Conservation (phyloP, 2,888 invertebrate genomes). For the Diloba caeruleocephala region DNA sequence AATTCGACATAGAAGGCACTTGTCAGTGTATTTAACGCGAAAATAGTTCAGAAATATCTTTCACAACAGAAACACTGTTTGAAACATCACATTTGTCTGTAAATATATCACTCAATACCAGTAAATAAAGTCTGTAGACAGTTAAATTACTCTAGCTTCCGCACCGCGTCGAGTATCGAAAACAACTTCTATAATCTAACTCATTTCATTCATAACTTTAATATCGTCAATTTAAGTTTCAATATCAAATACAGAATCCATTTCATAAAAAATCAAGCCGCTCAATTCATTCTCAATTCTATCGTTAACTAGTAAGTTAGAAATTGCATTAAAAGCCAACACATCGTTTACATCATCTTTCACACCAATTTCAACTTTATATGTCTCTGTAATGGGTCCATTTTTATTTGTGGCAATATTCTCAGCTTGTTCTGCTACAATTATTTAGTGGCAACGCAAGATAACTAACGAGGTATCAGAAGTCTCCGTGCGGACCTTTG, state of each 20-base stretch:
- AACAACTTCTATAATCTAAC: constrained; percentile 46
- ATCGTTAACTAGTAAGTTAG: constrained; percentile 68
- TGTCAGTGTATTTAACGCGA: constrained; percentile 52
- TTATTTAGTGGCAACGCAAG: constrained; percentile 81
- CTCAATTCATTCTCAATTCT: constrained; percentile 67
- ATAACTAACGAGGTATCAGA: constrained; percentile 86
- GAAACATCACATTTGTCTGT: constrained; percentile 75
- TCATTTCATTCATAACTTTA: constrained; percentile 55
- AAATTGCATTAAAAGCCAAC: constrained; percentile 61
- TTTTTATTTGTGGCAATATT: constrained; percentile 33
- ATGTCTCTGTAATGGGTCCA: constrained; percentile 35
- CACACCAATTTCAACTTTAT: constrained; percentile 53
- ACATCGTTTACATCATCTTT: constrained; percentile 6
- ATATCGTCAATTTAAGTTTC: constrained; percentile 42
- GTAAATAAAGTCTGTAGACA: constrained; percentile 77
- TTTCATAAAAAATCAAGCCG: constrained; percentile 54
- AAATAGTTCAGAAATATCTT: constrained; percentile 61
- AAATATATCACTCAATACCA: constrained; percentile 79
- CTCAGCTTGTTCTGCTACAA: constrained; percentile 75
- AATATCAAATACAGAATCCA: constrained; percentile 41
- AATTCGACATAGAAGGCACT: constrained; percentile 17
- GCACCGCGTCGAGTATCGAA: constrained; percentile 68
- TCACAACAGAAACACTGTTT: constrained; percentile 60
- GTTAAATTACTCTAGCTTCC: constrained; percentile 79
- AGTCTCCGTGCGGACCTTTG: constrained; percentile 77